Evolutionary conservation across 1,140 invertebrate species (phyloP).

Genomic region (Hyles vespertilio): DNA sequence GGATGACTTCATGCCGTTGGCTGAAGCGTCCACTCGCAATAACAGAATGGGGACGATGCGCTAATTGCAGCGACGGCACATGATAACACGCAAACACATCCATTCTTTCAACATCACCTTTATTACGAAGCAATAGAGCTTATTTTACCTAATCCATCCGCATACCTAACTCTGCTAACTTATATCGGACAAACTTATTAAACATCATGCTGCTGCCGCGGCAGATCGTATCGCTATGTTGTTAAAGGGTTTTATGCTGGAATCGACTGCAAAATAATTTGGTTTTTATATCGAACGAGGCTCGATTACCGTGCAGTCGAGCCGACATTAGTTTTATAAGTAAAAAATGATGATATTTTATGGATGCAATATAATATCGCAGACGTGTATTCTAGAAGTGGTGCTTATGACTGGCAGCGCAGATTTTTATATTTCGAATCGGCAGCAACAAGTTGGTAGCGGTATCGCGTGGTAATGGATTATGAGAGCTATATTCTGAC

Average conservation of each 20-base stretch:
- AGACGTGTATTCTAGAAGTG: no score
- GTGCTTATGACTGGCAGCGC: no score
- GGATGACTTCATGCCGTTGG: conserved; percentile 6
- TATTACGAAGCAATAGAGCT: background rate
- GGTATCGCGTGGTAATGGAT: no score
- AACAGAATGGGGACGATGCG: conserved; percentile 27
- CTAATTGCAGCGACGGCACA: conserved; percentile 23
- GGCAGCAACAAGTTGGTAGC: no score
- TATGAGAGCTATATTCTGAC: no score
- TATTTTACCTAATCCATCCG: conserved; percentile 2
- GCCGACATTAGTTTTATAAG: conserved; percentile 13
- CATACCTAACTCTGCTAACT: conserved; percentile 12
- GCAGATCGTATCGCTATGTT: background rate
- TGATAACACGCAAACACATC: conserved; percentile 14
- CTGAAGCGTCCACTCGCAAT: conserved; percentile 23
- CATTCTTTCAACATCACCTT: background rate
- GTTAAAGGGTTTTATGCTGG: conserved; percentile 1
- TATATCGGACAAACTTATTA: conserved; percentile 24
- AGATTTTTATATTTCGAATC: no score
- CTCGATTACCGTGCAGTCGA: conserved; percentile 20
- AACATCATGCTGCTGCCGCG: conserved; percentile 4
- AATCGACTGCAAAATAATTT: background rate
- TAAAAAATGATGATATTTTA: conserved; percentile 5
- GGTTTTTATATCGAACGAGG: conserved; percentile 24
- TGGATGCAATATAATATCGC: no score